Base-by-base conservation (phyloP, 2,113 vertebrate genomes). In the Morone chrysops region DNA sequence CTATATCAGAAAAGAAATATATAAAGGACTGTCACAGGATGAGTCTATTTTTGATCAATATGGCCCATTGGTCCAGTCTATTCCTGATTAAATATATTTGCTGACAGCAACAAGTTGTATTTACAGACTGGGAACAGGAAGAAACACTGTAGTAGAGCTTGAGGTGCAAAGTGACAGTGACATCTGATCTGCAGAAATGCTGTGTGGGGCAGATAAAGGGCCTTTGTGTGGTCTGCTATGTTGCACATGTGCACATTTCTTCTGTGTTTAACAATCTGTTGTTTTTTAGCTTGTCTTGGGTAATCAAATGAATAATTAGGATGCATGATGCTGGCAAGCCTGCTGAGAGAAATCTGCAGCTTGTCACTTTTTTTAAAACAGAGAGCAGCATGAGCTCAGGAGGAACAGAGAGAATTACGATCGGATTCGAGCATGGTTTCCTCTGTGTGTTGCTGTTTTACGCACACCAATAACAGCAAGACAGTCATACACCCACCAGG, bases 261-360 rank as follows among this genome's bases (percentile, higher is more conserved):
- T 40, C 45, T 10, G 62, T 77, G 47, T 61, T 65, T 45, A 57
- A 48, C 63, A 68, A 54, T 72, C 47, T 2, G 4, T 11, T 59
- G 20, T 20, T 48, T 48, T 59, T 72, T 43, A 51, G 22, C 56
- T 68, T 22, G 60, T 75, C 38, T 83, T 56, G 25, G 25, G 0
- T 68, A 63, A 84, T 80, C 60, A 63, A 71, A 87, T 71, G 56
- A 71, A 60, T 82, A 65, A 84, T 87, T 82, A 66, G 51, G n/a
- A 63, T 77, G 62, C 43, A 8, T 10, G 40, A 63, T 31, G 17
- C 71, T 53, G 25, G 51, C 77, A 70, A 59, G 18, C 68, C 78
- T 84, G 84, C 75, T 51, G 36, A 51, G 81, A 61, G 47, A 62
- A 83, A 82, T 71, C 76, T 80, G 66, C 59, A 54, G 69, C 70